These are phyloP conservation scores for Anarrhichthys ocellatus DNA, from an alignment of 2,113 vertebrate genomes.

Conservation along the genomic window DNA sequence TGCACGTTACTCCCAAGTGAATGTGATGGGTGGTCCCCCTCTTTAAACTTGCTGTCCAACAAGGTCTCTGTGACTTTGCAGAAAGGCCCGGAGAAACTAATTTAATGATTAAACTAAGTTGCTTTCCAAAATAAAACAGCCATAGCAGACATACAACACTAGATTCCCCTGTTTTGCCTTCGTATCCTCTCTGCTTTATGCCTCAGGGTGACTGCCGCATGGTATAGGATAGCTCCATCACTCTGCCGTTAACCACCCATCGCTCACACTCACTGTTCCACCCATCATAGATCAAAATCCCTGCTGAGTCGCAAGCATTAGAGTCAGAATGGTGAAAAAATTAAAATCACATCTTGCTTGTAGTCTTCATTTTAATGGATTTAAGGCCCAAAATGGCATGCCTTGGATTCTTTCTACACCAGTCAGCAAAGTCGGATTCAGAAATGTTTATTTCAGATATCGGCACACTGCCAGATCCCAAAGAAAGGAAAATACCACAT, in stretches of 20 bases:
- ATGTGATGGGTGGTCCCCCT: background rate
- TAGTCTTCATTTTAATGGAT: constrained; percentile 20
- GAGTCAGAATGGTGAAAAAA: constrained; percentile 58
- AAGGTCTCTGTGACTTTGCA: background rate
- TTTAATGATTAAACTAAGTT: background rate
- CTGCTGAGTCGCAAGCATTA: constrained; percentile 46
- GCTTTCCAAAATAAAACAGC: constrained; percentile 25
- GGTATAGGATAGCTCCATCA: constrained; percentile 49
- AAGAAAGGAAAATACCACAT: constrained; percentile 33
- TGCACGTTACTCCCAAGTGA: background rate
- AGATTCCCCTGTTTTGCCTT: constrained; percentile 14
- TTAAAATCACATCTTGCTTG: constrained; percentile 55
- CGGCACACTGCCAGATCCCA: constrained; percentile 54
- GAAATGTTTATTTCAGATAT: constrained; percentile 44
- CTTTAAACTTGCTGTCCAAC: background rate
- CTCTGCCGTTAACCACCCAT: constrained; percentile 64
- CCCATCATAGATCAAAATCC: constrained; percentile 41
- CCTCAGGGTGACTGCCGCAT: constrained; percentile 24
- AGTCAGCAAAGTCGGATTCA: constrained; percentile 53
- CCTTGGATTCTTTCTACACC: background rate
- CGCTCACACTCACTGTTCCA: constrained; percentile 50
- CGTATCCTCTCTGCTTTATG: constrained; percentile 18
- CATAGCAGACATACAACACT: constrained; percentile 1
- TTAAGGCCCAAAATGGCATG: constrained; percentile 6
- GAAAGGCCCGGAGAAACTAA: background rate